Evolutionary conservation across 2,888 invertebrate species (phyloP), one percentile per base, ranked within the genome.

Genomic region (Beris morrisii): DNA sequence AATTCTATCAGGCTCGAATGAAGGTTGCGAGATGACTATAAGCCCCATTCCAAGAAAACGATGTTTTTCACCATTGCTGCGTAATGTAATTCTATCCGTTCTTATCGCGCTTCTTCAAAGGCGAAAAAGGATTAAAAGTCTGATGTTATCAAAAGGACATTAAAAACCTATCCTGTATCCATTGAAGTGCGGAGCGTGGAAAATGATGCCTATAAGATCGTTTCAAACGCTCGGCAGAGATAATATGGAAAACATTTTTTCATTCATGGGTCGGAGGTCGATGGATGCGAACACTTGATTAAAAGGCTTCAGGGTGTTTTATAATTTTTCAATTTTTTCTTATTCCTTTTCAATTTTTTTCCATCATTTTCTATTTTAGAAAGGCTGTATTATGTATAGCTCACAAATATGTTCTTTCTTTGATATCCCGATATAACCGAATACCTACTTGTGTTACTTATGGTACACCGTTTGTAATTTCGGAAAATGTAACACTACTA

Each of bases 201-300:
- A 50, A 61, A 61, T 50, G 52, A 59, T 46, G 46, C 58, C n/a
- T 48, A 46, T 31, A 12, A 61, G 61, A 61, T 61, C 61, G 15
- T 52, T 61, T 61, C 61, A 61, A 61, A 61, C 52, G 50, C 61
- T 61, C 52, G 50, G 50, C 52, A 38, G 28, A 61, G 61, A 61
- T 61, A 52, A 61, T 43, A 50, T 50, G 50, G 52, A 50, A 61
- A 61, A 5, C 52, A 61, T 38, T 38, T 61, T 61, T 61, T 61
- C 61, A 52, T 61, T 50, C 15, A 52, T 15, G 61, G 61, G 61
- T 61, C 61, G 52, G 31, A 61, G 50, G 61, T 61, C 61, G 52
- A 12, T 52, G 61, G 64, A 64, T 54, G 45, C 55, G 52, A 64
- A 55, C 64, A 64, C 64, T 64, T 64, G 64, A 64, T 64, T 64